Percentiles rank a stretch among this genome's conserved stretches.
These are phyloP conservation scores for Drosophila phalerata DNA, from an alignment of 2,888 invertebrate species.

Conservation along the genomic window DNA sequence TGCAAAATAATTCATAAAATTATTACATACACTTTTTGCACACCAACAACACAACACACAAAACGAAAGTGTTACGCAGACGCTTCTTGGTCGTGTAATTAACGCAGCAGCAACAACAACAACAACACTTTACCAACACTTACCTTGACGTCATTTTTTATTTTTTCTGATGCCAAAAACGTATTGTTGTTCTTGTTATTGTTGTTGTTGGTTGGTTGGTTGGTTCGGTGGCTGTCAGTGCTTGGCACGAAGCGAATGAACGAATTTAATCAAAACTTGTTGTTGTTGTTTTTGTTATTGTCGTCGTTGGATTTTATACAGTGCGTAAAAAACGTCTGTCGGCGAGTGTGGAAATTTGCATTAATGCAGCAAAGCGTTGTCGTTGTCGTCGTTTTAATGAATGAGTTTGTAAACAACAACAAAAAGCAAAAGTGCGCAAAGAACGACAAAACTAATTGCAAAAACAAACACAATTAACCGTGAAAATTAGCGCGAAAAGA, in stretches of 20 bases:
- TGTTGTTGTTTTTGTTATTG: slow-evolving; percentile 26
- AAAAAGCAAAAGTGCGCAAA: slow-evolving; percentile 32
- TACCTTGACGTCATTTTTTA: slow-evolving; percentile 82
- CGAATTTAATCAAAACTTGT: slow-evolving; percentile 59
- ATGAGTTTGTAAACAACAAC: slow-evolving; percentile 60
- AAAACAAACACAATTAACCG: slow-evolving; percentile 66
- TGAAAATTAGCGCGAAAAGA: slow-evolving; percentile 47
- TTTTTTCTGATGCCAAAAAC: slow-evolving; percentile 52
- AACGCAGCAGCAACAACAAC: slow-evolving; percentile 26
- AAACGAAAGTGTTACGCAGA: slow-evolving; percentile 71
- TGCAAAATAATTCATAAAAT: slow-evolving; percentile 59
- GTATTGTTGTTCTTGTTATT: slow-evolving; percentile 49
- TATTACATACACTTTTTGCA: slow-evolving; percentile 41
- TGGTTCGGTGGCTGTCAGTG: slow-evolving; percentile 66
- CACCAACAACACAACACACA: slow-evolving; percentile 35
- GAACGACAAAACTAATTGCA: slow-evolving; percentile 56
- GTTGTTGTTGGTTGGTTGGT: slow-evolving; percentile 16
- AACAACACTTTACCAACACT: slow-evolving; percentile 56
- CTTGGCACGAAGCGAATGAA: slow-evolving; percentile 73
- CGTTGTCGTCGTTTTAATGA: slow-evolving; percentile 59
- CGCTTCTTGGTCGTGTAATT: slow-evolving; percentile 70
- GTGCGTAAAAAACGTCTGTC: slow-evolving; percentile 69
- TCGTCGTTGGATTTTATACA: slow-evolving; percentile 35
- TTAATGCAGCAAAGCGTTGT: slow-evolving; percentile 57
- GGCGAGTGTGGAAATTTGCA: slow-evolving; percentile 70